Evolutionary conservation across 2,797 vertebrate genomes (phyloP), one percentile per base, ranked within the genome.

Genomic region (Cyprinodon diabolis): DNA sequence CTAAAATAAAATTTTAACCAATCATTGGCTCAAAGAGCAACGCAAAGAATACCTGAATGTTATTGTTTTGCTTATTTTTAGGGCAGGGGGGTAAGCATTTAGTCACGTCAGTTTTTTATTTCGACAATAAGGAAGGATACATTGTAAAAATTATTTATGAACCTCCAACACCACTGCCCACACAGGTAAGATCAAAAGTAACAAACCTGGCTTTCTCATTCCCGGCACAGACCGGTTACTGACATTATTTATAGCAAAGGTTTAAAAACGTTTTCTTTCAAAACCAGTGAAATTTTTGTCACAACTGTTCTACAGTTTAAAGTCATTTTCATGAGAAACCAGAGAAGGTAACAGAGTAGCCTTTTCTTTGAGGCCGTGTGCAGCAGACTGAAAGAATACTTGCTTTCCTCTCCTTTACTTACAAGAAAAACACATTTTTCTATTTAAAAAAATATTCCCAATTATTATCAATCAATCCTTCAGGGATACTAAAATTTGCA

Each of bases 1-100:
- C 67, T 9, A 52, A 86, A 85, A 84, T 76, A 70, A 81, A 78
- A 82, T 84, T 51, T 67, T 49, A 75, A 71, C 51, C 76, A 77
- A 74, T 76, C 13, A n/a, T 55, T 66, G 10, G 43, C 78, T 82
- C 76, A 71, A 79, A 80, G 72, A 86, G 75, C 23, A 35, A 43
- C 63, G 55, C 66, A 68, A 86, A 77, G 85, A 71, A 52, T 66
- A 71, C 19, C 78, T 62, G 78, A 84, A 90, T 87, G 72, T 45
- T 70, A 89, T 86, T 86, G 84, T 86, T 79, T 82, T 43, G 40
- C 4, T 43, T 43, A 43, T 43, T 43, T 2, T 43, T 43, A 43
- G 40, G 40, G 7, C 7, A 8, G 40, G 40, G 40, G 40, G 83
- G 40, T 14, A 56, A 71, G 63, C 82, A 2, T 47, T 87, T 78